Evolutionary conservation across 2,888 invertebrate genomes (phyloP).

Genomic region (Apomyelois bistriatella): DNA sequence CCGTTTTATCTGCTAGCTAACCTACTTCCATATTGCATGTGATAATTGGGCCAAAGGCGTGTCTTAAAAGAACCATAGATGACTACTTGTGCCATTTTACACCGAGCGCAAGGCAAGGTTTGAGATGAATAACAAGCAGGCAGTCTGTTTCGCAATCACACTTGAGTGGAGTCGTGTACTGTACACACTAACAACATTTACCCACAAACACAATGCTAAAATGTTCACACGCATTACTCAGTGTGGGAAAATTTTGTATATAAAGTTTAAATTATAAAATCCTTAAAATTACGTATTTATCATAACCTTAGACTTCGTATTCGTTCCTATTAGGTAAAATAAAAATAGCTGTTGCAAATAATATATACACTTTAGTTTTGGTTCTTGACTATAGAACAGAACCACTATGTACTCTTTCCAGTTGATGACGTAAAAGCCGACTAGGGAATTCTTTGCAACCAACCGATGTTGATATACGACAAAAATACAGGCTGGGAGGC

Average conservation of each 20-base stretch:
- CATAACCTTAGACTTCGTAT: neutral
- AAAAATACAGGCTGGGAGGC: no score
- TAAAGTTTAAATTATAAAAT: neutral
- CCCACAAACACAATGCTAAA: slow-evolving; percentile 62
- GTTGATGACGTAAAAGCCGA: no score
- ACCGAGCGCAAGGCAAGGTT: slow-evolving; percentile 60
- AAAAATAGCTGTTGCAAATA: no score
- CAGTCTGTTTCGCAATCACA: slow-evolving; percentile 60
- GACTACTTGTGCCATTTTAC: slow-evolving; percentile 45
- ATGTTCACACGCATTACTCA: slow-evolving; percentile 60
- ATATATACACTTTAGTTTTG: no score
- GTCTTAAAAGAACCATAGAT: slow-evolving; percentile 34
- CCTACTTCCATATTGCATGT: slow-evolving; percentile 18
- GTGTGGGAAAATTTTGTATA: slow-evolving; percentile 40
- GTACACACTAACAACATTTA: slow-evolving; percentile 50
- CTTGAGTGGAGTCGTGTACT: slow-evolving; percentile 41
- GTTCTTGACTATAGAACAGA: no score
- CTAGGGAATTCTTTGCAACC: no score
- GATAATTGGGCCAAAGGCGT: slow-evolving; percentile 28
- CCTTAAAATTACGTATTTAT: neutral
- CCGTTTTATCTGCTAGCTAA: neutral
- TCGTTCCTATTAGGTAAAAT: no score
- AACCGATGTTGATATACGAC: no score
- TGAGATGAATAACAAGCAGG: slow-evolving; percentile 55
- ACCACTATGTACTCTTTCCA: no score